Percentiles rank a stretch among this genome's conserved stretches.
Evolutionary conservation across 2,113 vertebrate species (phyloP).

Genomic region (Hypocryptadius cinnamomeus): DNA sequence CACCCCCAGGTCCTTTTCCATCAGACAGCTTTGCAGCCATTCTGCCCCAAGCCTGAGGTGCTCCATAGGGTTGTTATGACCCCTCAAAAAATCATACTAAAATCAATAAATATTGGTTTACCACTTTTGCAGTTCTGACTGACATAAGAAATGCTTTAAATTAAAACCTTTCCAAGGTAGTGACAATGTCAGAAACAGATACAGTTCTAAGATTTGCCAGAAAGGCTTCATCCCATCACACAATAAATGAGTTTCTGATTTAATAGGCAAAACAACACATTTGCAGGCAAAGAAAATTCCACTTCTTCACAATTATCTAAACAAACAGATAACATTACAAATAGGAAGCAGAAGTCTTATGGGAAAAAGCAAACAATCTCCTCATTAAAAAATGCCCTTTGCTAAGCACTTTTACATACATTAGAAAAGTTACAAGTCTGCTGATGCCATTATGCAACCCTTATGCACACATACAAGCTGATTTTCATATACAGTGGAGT

Average conservation of each 20-base stretch:
- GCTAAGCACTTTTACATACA: neutral
- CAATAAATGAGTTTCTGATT: neutral
- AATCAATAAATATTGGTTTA: neutral
- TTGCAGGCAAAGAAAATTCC: constrained; percentile 16
- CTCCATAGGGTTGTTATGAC: neutral
- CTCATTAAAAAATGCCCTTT: constrained; percentile 43
- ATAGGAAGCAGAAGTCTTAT: neutral
- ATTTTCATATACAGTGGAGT: neutral
- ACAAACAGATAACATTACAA: constrained; percentile 34
- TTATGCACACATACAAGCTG: neutral
- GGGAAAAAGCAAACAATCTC: constrained; percentile 52
- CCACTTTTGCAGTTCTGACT: neutral
- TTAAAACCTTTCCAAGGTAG: neutral
- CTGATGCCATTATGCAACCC: neutral
- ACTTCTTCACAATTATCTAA: constrained; percentile 13
- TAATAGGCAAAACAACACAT: neutral
- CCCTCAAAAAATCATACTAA: neutral
- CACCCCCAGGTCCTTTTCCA: neutral
- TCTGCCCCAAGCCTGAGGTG: neutral
- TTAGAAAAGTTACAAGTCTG: neutral
- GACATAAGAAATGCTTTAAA: neutral
- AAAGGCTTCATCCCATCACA: neutral
- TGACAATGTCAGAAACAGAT: neutral
- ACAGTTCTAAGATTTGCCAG: neutral
- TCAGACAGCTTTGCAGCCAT: neutral